phyloP scores from a whole-genome alignment of 2,888 invertebrate genomes.

The Salpingus planirostris region DNA sequence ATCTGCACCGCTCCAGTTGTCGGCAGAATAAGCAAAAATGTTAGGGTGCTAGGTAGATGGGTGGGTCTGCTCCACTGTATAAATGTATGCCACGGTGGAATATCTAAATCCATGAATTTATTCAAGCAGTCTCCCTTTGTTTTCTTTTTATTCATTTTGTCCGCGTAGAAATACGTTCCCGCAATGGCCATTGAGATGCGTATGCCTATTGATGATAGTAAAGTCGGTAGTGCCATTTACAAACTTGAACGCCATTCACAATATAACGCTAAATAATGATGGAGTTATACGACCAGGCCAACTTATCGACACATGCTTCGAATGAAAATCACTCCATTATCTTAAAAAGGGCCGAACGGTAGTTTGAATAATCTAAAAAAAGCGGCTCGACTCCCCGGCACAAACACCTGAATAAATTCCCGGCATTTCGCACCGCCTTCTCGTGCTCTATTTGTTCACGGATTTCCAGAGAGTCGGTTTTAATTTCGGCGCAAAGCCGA shows the following conservation, averaged over 20 bases:
- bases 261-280: slow-evolving; percentile 16
- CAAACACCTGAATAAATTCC: slow-evolving; percentile 14
- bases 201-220: slow-evolving; percentile 8
- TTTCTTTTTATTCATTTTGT: slow-evolving; percentile 11
- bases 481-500: no score
- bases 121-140: slow-evolving; percentile 9
- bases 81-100: no score
- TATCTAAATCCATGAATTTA: slow-evolving; percentile 11
- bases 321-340: slow-evolving; percentile 16
- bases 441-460: slow-evolving; percentile 5
- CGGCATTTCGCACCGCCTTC: slow-evolving; percentile 1
- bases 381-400: slow-evolving; percentile 7
- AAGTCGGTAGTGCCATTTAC: slow-evolving; percentile 6
- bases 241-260: slow-evolving; percentile 6
- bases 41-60: no score
- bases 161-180: slow-evolving; percentile 7
- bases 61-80: no score
- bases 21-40: no score
- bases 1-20: no score
- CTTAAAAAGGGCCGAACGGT: slow-evolving; percentile 7
- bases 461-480: no score
- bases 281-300: slow-evolving; percentile 9
- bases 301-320: slow-evolving; percentile 10
- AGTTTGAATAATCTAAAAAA: slow-evolving; percentile 12
- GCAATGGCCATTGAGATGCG: slow-evolving; percentile 8